Base-by-base conservation (phyloP, 2,113 vertebrate species). In the Psettodes erumei region DNA sequence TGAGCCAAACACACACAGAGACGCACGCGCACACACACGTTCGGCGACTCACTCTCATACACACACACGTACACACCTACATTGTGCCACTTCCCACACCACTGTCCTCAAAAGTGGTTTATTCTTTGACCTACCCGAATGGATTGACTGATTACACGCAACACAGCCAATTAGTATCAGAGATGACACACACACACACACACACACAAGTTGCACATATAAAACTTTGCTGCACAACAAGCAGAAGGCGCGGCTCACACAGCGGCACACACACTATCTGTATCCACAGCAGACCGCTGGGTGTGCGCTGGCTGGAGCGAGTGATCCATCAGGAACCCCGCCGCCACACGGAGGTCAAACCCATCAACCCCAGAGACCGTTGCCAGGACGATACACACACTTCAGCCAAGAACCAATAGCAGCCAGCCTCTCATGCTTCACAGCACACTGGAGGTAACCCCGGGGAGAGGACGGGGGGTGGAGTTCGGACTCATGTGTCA, bases 301-400 rank as follows among this genome's bases (percentile, higher is more conserved):
- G 37, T 62, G 77, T 79, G 78, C 66, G 76, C 62, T 86, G 84
- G 90, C 75, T 23, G 33, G 21, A 32, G 76, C 47, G 1, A 77
- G 77, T 60, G 83, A 91, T 92, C 87, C 89, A 89, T 90, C 88
- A 90, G 84, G 82, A 63, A 65, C 83, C 89, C 83, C 37, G 53
- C 76, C 67, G 85, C 75, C 82, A 73, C 48, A 40, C 71, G 58
- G 91, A 90, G 91, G 90, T 92, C 90, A 93, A 84, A 92, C 58
- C 88, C 86, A 92, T 91, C 88, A 89, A 90, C 87, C 89, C 86
- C 55, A 12, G 79, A 84, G 84, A 77, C 72, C 12, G 33, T 18
- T 89, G 88, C 84, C 88, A 90, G 81, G 70, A 86, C 64, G 67
- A 75, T 61, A 62, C 87, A 56, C 87, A 50, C 83, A 69, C 76